Percentiles rank a stretch among this genome's conserved stretches.
phyloP scores from a whole-genome alignment of 2,888 invertebrate genomes.

The Noctua comes region DNA sequence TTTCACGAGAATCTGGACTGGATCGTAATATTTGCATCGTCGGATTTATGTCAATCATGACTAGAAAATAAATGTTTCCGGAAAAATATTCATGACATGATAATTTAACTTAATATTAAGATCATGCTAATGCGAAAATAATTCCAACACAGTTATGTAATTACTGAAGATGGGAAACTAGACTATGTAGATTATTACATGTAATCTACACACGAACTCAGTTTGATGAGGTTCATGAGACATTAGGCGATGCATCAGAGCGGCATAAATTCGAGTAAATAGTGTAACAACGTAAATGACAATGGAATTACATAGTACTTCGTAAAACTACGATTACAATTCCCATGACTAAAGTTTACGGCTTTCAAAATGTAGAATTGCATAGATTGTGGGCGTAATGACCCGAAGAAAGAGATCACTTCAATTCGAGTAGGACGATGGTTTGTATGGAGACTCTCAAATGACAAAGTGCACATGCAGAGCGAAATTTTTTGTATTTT shows the following conservation, averaged over 20 bases:
- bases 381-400: constrained; percentile 46
- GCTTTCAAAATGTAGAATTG: constrained; percentile 54
- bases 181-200: constrained; percentile 35
- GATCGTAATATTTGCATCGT: not conserved
- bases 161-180: constrained; percentile 30
- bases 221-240: constrained; percentile 68
- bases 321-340: constrained; percentile 47
- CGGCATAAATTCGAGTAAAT: constrained; percentile 70
- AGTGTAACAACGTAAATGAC: constrained; percentile 68
- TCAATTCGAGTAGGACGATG: constrained; percentile 38
- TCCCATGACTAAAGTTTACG: constrained; percentile 68
- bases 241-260: constrained; percentile 70
- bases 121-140: constrained; percentile 67
- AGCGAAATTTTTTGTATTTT: constrained; percentile 52
- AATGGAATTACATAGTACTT: constrained; percentile 71
- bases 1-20: not conserved
- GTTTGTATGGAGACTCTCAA: constrained; percentile 44
- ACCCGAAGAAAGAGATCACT: constrained; percentile 48
- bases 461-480: constrained; percentile 51
- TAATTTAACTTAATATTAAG: constrained; percentile 29
- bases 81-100: constrained; percentile 23
- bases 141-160: constrained; percentile 59
- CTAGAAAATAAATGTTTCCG: constrained; percentile 11
- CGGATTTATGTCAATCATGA: not conserved
- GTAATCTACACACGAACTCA: constrained; percentile 50